Percentiles rank a stretch among this genome's conserved stretches.
Evolutionary conservation across 2,797 vertebrate genomes (phyloP).

Genomic region (Myotis planiceps): DNA sequence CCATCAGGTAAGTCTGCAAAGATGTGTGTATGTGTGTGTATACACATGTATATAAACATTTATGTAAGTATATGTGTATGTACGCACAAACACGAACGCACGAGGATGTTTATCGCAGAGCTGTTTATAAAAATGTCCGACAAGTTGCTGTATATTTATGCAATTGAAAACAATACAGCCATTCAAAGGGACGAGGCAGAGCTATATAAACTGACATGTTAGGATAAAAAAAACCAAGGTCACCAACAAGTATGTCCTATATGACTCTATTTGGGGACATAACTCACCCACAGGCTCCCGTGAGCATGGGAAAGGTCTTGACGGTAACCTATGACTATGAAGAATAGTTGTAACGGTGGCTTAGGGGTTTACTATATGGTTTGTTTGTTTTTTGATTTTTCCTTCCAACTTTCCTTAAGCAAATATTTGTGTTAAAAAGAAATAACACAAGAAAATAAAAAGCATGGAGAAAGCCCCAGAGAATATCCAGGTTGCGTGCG

Average conservation of each 20-base stretch:
- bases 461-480: background rate
- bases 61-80: background rate
- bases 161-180: background rate
- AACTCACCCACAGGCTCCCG: background rate
- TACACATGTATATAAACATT: background rate
- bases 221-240: background rate
- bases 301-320: background rate
- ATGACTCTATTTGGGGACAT: background rate
- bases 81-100: background rate
- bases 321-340: background rate
- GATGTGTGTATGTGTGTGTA: background rate
- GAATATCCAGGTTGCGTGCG: background rate
- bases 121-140: conserved; percentile 15
- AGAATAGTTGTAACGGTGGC: background rate
- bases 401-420: background rate
- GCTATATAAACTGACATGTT: background rate
- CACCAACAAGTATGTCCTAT: background rate
- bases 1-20: background rate
- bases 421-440: background rate
- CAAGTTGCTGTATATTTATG: background rate
- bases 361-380: background rate
- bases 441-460: background rate
- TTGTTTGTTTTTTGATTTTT: background rate
- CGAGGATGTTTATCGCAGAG: conserved; percentile 6
- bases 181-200: background rate